A percentile compares a stretch with the other conserved stretches of the same genome.
Evolutionary conservation across 2,888 invertebrate species (phyloP).

Genomic region (Clivina fossor): DNA sequence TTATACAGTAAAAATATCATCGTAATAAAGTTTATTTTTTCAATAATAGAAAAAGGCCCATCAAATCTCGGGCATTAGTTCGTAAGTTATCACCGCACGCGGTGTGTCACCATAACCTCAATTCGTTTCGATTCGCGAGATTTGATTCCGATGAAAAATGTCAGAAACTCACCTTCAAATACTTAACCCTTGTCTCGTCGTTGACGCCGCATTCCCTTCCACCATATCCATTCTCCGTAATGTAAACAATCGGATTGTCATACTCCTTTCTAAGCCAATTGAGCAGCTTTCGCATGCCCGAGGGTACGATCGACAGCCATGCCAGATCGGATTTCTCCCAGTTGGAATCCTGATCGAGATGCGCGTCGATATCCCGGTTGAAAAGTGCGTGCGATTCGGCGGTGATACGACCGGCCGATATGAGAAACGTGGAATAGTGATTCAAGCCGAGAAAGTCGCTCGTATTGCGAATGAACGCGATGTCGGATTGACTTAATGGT

Average conservation of each 20-base stretch:
- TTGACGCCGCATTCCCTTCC: constrained; percentile 1
- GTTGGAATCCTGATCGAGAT: constrained; percentile 51
- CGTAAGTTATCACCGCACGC: too few relatives aligned
- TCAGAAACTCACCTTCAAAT: constrained; percentile 20
- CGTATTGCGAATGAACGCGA: constrained; percentile 60
- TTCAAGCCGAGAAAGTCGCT: constrained; percentile 76
- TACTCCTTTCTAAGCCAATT: constrained; percentile 52
- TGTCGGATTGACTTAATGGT: constrained; percentile 60
- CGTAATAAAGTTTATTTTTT: too few relatives aligned
- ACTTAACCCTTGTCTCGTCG: constrained; percentile 18
- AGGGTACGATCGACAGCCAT: constrained; percentile 62
- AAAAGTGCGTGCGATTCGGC: too few relatives aligned
- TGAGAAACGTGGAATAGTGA: constrained; percentile 65
- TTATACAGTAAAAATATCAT: too few relatives aligned
- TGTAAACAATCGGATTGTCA: constrained; percentile 58
- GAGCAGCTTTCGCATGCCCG: constrained; percentile 62
- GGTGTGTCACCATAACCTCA: too few relatives aligned
- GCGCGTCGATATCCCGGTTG: constrained; percentile 55
- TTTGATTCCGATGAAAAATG: too few relatives aligned
- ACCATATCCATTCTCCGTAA: constrained; percentile 62
- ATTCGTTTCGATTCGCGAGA: too few relatives aligned
- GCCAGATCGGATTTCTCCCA: constrained; percentile 57
- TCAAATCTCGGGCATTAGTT: too few relatives aligned
- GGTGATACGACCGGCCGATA: too few relatives aligned
- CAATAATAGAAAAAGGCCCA: too few relatives aligned